These are phyloP conservation scores for Leptopilina drosophilae DNA, from an alignment of 2,888 invertebrate genomes.

Conservation along the genomic window DNA sequence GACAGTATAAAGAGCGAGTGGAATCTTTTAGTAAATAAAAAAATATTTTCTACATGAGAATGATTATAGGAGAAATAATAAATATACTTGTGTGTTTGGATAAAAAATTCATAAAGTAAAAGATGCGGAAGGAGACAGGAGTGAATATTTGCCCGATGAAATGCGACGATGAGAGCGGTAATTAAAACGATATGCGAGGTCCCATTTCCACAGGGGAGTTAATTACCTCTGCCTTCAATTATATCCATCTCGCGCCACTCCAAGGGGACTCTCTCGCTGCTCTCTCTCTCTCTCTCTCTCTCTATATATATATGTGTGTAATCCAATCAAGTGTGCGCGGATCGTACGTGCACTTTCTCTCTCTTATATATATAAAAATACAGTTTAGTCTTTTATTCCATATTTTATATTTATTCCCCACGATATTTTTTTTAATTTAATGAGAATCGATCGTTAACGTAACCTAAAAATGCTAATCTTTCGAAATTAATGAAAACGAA, in stretches of 20 bases:
- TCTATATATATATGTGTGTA: conserved; percentile 34
- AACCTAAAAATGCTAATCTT: too few species aligned
- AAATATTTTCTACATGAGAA: too few species aligned
- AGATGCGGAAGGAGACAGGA: conserved; percentile 42
- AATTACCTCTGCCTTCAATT: conserved; percentile 74
- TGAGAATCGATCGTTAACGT: too few species aligned
- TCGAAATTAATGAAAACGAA: too few species aligned
- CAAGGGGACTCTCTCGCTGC: conserved; percentile 66
- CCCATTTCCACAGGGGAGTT: conserved; percentile 68
- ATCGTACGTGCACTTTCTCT: too few species aligned
- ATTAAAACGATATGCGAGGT: conserved; percentile 69
- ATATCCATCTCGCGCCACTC: conserved; percentile 71
- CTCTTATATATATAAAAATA: too few species aligned
- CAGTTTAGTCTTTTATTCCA: too few species aligned
- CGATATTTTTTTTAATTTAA: too few species aligned
- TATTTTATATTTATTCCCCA: too few species aligned
- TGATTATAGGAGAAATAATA: conserved; percentile 62
- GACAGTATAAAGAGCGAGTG: too few species aligned
- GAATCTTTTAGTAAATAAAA: too few species aligned
- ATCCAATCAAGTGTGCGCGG: conserved; percentile 6
- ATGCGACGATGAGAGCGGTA: conserved; percentile 69
- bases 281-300: too few species aligned
- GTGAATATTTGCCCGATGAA: conserved; percentile 68
- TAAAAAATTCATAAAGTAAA: background rate
- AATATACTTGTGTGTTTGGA: conserved; percentile 56